These are phyloP conservation scores for Coenonympha glycerion DNA, from an alignment of 2,888 invertebrate genomes.

Conservation along the genomic window DNA sequence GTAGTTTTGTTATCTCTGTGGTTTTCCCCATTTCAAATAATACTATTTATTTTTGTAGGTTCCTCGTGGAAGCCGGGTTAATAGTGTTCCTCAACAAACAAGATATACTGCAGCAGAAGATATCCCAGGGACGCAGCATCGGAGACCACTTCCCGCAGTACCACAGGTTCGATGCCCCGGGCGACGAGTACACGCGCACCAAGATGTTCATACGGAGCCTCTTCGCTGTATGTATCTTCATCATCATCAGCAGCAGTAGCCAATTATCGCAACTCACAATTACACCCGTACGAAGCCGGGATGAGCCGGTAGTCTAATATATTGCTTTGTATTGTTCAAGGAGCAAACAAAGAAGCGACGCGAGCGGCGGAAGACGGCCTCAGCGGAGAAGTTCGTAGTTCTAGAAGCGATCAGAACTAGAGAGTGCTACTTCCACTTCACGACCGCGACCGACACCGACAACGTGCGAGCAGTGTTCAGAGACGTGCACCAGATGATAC, in stretches of 20 bases:
- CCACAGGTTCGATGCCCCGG: slow-evolving; percentile 64
- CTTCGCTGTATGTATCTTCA: slow-evolving; percentile 72
- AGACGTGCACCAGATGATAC: slow-evolving; percentile 82
- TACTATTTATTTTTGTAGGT: no score
- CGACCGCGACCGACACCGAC: slow-evolving; percentile 84
- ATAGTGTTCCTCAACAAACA: slow-evolving; percentile 90
- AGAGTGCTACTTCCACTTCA: slow-evolving; percentile 83
- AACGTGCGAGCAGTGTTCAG: slow-evolving; percentile 83
- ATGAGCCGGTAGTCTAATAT: no score
- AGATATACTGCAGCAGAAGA: slow-evolving; percentile 83
- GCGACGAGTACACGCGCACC: slow-evolving; percentile 80
- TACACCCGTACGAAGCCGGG: no score
- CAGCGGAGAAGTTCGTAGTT: slow-evolving; percentile 57
- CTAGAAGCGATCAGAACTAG: slow-evolving; percentile 57
- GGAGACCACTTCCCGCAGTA: slow-evolving; percentile 81
- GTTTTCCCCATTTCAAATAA: no score
- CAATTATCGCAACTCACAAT: no score
- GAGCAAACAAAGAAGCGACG: slow-evolving; percentile 74
- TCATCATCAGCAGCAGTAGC: neutral
- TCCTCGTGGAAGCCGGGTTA: slow-evolving; percentile 82
- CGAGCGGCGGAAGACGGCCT: slow-evolving; percentile 42
- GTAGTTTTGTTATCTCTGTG: no score
- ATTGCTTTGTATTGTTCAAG: slow-evolving; percentile 42
- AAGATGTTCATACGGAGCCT: slow-evolving; percentile 81
- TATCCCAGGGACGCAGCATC: slow-evolving; percentile 79